phyloP scores from a whole-genome alignment of 1,140 invertebrate genomes.

The Bombus confusus region DNA sequence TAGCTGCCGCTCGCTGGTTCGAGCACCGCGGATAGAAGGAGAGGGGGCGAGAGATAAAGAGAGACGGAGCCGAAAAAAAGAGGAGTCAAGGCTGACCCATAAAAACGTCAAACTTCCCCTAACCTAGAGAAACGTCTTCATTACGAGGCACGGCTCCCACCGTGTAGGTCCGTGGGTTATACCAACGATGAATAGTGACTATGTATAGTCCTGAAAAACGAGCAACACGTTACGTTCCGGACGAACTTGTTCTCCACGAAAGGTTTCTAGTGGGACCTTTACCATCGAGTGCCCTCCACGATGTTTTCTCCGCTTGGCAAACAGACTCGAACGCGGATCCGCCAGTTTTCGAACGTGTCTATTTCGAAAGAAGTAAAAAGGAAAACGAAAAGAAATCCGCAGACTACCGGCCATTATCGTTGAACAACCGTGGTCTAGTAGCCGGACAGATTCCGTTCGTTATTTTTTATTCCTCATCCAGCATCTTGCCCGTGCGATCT shows the following conservation, averaged over 20 bases:
- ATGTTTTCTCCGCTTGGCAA: conserved; percentile 66
- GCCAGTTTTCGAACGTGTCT: conserved; percentile 31
- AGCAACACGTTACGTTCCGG: conserved; percentile 60
- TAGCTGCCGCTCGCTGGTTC: neutral
- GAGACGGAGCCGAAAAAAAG: conserved; percentile 67
- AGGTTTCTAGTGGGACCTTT: conserved; percentile 68
- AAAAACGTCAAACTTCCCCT: conserved; percentile 83
- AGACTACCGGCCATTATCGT: conserved; percentile 22
- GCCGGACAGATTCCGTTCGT: conserved; percentile 4
- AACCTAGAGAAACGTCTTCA: conserved; percentile 83
- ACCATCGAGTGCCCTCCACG: conserved; percentile 64
- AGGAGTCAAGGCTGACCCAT: conserved; percentile 77
- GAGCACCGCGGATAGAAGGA: conserved; percentile 4
- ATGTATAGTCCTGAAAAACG: conserved; percentile 69
- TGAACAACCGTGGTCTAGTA: neutral
- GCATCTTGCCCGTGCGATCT: neutral
- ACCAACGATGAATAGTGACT: conserved; percentile 71
- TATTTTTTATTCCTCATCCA: neutral
- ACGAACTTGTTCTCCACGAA: conserved; percentile 60
- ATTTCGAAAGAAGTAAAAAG: neutral
- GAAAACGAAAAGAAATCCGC: neutral
- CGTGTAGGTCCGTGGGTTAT: conserved; percentile 71
- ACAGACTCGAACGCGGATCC: conserved; percentile 50
- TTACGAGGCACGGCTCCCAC: conserved; percentile 76
- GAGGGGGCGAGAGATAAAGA: conserved; percentile 53